A percentile compares a stretch with the other conserved stretches of the same genome.
phyloP scores from a whole-genome alignment of 2,888 invertebrate species.

The Acrobasis repandana region DNA sequence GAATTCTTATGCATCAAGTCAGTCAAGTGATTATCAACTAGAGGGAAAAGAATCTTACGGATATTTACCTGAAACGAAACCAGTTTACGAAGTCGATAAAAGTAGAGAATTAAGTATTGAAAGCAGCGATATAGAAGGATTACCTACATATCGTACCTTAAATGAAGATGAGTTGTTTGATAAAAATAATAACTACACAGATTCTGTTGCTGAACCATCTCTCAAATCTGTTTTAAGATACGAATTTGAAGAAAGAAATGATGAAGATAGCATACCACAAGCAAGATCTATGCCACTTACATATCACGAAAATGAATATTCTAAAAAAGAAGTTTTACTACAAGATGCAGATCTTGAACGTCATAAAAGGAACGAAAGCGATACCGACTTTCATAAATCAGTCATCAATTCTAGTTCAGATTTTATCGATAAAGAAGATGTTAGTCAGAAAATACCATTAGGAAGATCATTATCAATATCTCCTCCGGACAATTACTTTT shows the following conservation, averaged over 20 bases:
- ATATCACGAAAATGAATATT: slow-evolving; percentile 31
- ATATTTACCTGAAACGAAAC: slow-evolving; percentile 17
- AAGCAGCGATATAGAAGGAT: slow-evolving; percentile 5
- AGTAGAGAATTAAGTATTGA: slow-evolving; percentile 17
- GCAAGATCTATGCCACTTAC: slow-evolving; percentile 36
- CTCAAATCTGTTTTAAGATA: slow-evolving; percentile 20
- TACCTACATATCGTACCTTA: slow-evolving; percentile 10
- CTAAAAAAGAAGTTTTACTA: slow-evolving; percentile 21
- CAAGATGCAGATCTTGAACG: slow-evolving; percentile 8
- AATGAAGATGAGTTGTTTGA: slow-evolving; percentile 13
- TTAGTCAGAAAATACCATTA: slow-evolving; percentile 46
- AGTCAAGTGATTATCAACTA: slow-evolving; percentile 72
- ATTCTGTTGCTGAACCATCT: slow-evolving; percentile 27
- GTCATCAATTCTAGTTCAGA: slow-evolving; percentile 48
- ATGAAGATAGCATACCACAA: slow-evolving; percentile 34
- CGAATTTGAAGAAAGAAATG: slow-evolving; percentile 29
- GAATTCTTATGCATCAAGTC: slow-evolving; percentile 50
- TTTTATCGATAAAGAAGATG: slow-evolving; percentile 41
- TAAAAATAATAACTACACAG: slow-evolving; percentile 18
- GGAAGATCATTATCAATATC: slow-evolving; percentile 53
- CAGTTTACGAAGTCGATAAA: slow-evolving; percentile 8
- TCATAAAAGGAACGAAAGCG: slow-evolving; percentile 40
- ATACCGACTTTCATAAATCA: slow-evolving; percentile 55
- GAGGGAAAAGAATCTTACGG: slow-evolving; percentile 5
- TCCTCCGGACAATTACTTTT: slow-evolving; percentile 56